Percentiles rank a stretch among this genome's conserved stretches.
Evolutionary conservation across 2,888 invertebrate genomes (phyloP).

Genomic region (Epistrophe grossulariae): DNA sequence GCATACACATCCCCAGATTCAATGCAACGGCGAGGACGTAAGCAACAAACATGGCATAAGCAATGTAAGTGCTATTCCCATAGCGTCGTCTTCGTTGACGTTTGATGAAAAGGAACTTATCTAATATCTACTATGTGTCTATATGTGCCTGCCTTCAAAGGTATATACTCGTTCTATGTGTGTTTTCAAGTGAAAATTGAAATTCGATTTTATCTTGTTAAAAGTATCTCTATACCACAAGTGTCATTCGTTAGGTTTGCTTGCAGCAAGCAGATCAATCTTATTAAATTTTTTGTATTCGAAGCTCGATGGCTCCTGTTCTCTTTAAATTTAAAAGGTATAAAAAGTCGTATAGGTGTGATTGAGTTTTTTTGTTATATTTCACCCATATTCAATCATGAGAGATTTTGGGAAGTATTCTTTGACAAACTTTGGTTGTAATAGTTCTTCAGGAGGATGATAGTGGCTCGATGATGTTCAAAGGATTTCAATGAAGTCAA

Average conservation of each 20-base stretch:
- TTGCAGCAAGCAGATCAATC: constrained; percentile 29
- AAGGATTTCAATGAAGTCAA: too few relatives aligned
- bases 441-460: too few relatives aligned
- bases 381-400: background rate
- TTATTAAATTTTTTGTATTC: constrained; percentile 45
- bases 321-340: background rate
- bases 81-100: constrained; percentile 6
- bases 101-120: background rate
- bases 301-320: background rate
- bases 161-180: background rate
- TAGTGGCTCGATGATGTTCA: too few relatives aligned
- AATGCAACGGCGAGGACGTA: background rate
- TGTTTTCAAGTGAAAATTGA: constrained; percentile 42
- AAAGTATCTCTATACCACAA: constrained; percentile 54
- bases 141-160: background rate
- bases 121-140: too few relatives aligned
- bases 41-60: constrained; percentile 29
- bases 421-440: too few relatives aligned
- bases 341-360: background rate
- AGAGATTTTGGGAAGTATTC: too few relatives aligned
- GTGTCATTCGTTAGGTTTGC: constrained; percentile 34
- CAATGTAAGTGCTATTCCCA: constrained; percentile 51
- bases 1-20: constrained; percentile 5
- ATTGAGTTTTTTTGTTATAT: background rate
- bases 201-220: constrained; percentile 65